A percentile compares a stretch with the other conserved stretches of the same genome.
phyloP scores from a whole-genome alignment of 2,113 vertebrate species.

The Megaceryle maxima region DNA sequence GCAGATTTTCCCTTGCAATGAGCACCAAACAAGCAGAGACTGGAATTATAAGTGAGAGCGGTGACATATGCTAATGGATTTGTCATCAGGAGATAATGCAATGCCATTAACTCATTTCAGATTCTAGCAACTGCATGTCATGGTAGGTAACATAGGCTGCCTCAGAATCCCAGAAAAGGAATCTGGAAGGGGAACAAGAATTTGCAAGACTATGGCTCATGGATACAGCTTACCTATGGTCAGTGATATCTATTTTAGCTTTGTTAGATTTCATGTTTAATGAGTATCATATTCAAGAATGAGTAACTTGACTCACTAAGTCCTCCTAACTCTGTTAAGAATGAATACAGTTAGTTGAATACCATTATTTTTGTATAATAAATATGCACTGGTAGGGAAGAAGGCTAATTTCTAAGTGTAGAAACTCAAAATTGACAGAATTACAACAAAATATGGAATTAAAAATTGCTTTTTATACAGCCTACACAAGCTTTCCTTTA shows the following conservation, averaged over 20 bases:
- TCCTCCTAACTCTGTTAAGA: background rate
- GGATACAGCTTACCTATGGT: background rate
- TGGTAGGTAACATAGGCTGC: background rate
- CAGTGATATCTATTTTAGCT: background rate
- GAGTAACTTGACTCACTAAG: background rate
- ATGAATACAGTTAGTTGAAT: background rate
- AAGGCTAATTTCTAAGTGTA: background rate
- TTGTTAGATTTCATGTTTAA: background rate
- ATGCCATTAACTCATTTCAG: constrained; percentile 34
- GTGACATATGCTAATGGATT: constrained; percentile 46
- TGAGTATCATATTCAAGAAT: background rate
- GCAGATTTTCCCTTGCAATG: constrained; percentile 26
- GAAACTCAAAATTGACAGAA: background rate
- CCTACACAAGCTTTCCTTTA: background rate
- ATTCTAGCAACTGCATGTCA: constrained; percentile 23
- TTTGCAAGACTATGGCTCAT: background rate
- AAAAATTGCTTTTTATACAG: background rate
- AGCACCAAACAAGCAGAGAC: constrained; percentile 30
- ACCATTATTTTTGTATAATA: background rate
- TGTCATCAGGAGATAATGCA: constrained; percentile 31
- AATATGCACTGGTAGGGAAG: background rate
- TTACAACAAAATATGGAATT: background rate
- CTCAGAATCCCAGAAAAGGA: background rate
- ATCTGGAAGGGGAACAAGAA: background rate
- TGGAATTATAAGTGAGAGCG: constrained; percentile 13